These are phyloP conservation scores for Lates japonicus DNA, from an alignment of 2,797 vertebrate species.

Conservation along the genomic window DNA sequence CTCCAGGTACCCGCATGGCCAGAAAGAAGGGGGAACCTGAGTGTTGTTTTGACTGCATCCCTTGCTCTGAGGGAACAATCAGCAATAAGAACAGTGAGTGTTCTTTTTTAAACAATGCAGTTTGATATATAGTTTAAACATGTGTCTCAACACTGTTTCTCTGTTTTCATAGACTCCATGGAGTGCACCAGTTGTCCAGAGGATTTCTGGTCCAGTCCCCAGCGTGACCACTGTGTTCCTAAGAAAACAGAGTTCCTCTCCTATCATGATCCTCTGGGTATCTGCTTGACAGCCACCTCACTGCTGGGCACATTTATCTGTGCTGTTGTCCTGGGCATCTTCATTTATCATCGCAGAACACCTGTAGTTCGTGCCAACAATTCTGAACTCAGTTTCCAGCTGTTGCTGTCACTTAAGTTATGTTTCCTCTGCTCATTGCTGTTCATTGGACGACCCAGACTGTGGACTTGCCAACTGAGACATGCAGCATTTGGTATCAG, in stretches of 20 bases:
- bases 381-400: conserved; percentile 76
- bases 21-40: too few relatives aligned
- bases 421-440: conserved; percentile 78
- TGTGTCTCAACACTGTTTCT: too few relatives aligned
- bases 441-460: conserved; percentile 71
- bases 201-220: conserved; percentile 65
- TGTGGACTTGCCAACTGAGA: conserved; percentile 64
- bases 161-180: conserved; percentile 65
- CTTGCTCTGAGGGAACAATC: not conserved
- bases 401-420: conserved; percentile 57
- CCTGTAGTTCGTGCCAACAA: conserved; percentile 81
- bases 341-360: conserved; percentile 64
- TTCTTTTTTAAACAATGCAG: not conserved
- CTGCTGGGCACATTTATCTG: conserved; percentile 70
- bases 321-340: conserved; percentile 69
- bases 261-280: conserved; percentile 69
- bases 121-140: not conserved
- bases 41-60: too few relatives aligned
- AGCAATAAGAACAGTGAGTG: not conserved
- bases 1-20: too few relatives aligned
- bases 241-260: conserved; percentile 82
- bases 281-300: conserved; percentile 69
- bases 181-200: conserved; percentile 77
- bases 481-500: conserved; percentile 70
- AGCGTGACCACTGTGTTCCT: conserved; percentile 71